Evolutionary conservation across 2,113 vertebrate species (phyloP), one percentile per base, ranked within the genome.

Genomic region (Vidua chalybeata): DNA sequence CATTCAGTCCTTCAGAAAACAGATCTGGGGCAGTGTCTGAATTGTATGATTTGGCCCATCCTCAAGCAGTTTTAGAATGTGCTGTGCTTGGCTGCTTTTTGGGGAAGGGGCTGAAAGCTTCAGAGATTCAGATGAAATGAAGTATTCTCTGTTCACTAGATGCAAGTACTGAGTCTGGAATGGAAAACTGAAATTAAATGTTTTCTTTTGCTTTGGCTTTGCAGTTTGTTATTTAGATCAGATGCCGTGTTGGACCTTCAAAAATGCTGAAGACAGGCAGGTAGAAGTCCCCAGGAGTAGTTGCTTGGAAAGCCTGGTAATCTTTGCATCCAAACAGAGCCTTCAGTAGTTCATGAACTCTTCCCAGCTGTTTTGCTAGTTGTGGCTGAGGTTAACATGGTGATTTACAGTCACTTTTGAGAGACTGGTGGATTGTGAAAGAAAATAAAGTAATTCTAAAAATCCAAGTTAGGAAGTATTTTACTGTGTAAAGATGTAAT

Each of bases 31-130:
- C 85, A 90, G 64, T 86, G 73, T 94, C 75, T 94, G 69, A 78
- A 55, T 66, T 84, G 68, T 94, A 31, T 96, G 79, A 64, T 88
- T 94, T 96, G 92, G 90, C 90, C 85, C 43, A 64, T 54, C 62
- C 43, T 97, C 69, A 93, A 87, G 83, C 22, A 89, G 52, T 54
- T 77, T 86, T 68, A 67, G 61, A 72, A 18, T 72, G 33, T 86
- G 73, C 90, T 96, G 41, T 95, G 61, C 51, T 94, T 92, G 85
- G 64, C 88, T 78, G 64, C 22, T 81, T 92, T 89, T 67, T 78
- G 79, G 79, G 93, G 85, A 96, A 75, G 92, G 90, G 93, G 61
- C 83, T 77, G 66, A 91, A 83, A 68, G 4, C 41, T 86, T 81
- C 62, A 61, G 85, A 71, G 72, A 46, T 81, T 75, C 37, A 81